phyloP scores from a whole-genome alignment of 1,140 invertebrate species.

The Drosophila bocki region DNA sequence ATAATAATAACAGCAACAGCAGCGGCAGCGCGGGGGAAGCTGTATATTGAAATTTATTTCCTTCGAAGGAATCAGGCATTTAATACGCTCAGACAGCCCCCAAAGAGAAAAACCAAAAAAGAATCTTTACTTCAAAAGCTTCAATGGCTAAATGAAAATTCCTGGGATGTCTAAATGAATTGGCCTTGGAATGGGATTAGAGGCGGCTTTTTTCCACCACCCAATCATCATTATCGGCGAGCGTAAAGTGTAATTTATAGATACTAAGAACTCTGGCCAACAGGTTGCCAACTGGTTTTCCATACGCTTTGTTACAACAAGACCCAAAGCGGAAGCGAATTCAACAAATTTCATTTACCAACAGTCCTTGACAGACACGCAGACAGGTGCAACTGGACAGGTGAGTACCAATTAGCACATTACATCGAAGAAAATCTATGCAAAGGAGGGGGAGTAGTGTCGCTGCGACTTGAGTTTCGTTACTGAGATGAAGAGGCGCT shows the following conservation, averaged over 20 bases:
- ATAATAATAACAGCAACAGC: slow-evolving; percentile 17
- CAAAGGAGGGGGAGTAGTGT: neutral
- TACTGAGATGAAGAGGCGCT: slow-evolving; percentile 71
- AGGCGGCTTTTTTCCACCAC: slow-evolving; percentile 37
- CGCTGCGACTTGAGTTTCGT: slow-evolving; percentile 28
- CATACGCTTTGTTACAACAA: slow-evolving; percentile 60
- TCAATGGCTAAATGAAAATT: slow-evolving; percentile 51
- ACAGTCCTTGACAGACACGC: slow-evolving; percentile 68
- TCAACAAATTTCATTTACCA: slow-evolving; percentile 78
- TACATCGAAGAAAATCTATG: slow-evolving; percentile 48
- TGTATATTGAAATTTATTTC: slow-evolving; percentile 49
- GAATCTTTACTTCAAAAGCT: slow-evolving; percentile 29
- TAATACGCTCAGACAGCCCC: neutral
- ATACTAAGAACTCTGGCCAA: slow-evolving; percentile 64
- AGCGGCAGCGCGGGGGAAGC: slow-evolving; percentile 4
- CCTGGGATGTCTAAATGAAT: slow-evolving; percentile 46
- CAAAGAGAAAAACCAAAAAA: neutral
- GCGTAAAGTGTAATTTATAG: slow-evolving; percentile 67
- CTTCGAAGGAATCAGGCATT: slow-evolving; percentile 6
- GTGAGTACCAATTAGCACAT: slow-evolving; percentile 75
- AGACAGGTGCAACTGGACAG: slow-evolving; percentile 47
- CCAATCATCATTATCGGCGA: slow-evolving; percentile 45
- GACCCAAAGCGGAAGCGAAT: slow-evolving; percentile 66
- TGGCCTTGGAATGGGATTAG: slow-evolving; percentile 48
- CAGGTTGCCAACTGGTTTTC: slow-evolving; percentile 65